Conservation (phyloP, 1,140 invertebrate species). For the Drosophila arawakana region DNA sequence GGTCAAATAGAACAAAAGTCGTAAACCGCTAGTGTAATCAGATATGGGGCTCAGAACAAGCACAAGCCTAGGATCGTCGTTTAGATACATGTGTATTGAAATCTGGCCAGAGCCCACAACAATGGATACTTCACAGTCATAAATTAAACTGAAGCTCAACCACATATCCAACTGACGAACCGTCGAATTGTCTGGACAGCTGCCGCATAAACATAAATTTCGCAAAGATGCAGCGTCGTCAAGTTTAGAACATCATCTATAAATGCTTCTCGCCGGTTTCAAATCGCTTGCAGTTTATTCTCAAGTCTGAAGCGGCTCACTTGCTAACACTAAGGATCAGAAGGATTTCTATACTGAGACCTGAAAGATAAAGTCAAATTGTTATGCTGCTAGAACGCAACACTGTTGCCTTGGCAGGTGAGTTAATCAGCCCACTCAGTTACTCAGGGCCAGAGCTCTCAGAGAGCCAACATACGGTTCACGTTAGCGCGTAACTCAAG, state of each 20-base stretch:
- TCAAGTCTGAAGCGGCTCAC: constrained; percentile 36
- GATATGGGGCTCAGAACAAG: constrained; percentile 20
- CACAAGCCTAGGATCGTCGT: constrained; percentile 26
- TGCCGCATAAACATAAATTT: constrained; percentile 78
- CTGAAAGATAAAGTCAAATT: not conserved
- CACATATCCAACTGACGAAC: constrained; percentile 59
- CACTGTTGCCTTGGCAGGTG: constrained; percentile 56
- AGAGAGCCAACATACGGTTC: constrained; percentile 41
- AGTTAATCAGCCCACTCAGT: constrained; percentile 56
- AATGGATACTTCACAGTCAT: constrained; percentile 76
- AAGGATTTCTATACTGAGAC: not conserved
- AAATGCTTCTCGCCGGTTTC: constrained; percentile 54
- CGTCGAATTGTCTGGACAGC: constrained; percentile 42
- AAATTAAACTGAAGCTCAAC: constrained; percentile 69
- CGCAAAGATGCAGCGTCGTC: constrained; percentile 67
- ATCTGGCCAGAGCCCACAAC: constrained; percentile 56
- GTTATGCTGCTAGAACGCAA: constrained; percentile 48
- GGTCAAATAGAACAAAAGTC: constrained; percentile 51
- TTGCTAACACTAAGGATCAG: constrained; percentile 38
- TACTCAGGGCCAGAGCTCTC: constrained; percentile 39
- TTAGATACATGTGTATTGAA: constrained; percentile 67
- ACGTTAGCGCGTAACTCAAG: constrained; percentile 66
- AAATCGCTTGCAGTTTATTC: constrained; percentile 51
- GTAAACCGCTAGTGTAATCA: constrained; percentile 60
- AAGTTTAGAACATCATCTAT: constrained; percentile 58